Evolutionary conservation across 1,140 invertebrate genomes (phyloP).

Genomic region (Metaphire vulgaris): DNA sequence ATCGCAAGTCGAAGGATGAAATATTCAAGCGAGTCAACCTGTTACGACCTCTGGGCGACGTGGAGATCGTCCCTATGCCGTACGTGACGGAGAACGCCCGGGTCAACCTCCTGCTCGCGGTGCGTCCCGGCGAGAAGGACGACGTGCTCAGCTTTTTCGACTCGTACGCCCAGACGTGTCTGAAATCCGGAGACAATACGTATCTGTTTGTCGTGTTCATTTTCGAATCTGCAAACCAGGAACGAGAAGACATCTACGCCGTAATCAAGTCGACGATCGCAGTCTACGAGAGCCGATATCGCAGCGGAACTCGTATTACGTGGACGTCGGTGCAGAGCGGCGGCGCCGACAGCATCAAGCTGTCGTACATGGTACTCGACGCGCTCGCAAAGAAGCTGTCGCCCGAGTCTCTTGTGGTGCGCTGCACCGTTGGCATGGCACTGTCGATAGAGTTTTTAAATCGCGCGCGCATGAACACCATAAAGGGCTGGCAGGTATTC

Average conservation of each 20-base stretch:
- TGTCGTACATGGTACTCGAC: slow-evolving; percentile 65
- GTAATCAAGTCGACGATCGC: slow-evolving; percentile 54
- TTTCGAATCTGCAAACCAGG: slow-evolving; percentile 36
- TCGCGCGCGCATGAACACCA: slow-evolving; percentile 49
- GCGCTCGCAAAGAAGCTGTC: slow-evolving; percentile 63
- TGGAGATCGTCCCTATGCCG: slow-evolving; percentile 76
- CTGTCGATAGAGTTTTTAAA: slow-evolving; percentile 75
- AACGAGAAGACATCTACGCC: slow-evolving; percentile 54
- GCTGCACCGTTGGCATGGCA: slow-evolving; percentile 54
- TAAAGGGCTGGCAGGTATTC: slow-evolving; percentile 53
- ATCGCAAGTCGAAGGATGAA: slow-evolving; percentile 33
- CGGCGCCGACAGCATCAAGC: slow-evolving; percentile 31
- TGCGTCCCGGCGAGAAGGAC: slow-evolving; percentile 55
- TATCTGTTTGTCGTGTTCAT: slow-evolving; percentile 61
- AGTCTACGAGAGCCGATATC: slow-evolving; percentile 62
- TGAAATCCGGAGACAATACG: slow-evolving; percentile 70
- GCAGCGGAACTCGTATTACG: slow-evolving; percentile 63
- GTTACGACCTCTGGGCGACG: slow-evolving; percentile 68
- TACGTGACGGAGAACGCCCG: slow-evolving; percentile 83
- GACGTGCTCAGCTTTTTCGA: slow-evolving; percentile 62
- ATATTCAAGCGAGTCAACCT: slow-evolving; percentile 40
- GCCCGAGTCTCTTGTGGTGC: slow-evolving; percentile 39
- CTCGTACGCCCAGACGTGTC: slow-evolving; percentile 63
- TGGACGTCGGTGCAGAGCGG: slow-evolving; percentile 59
- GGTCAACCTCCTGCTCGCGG: slow-evolving; percentile 67